Evolutionary conservation across 2,113 vertebrate genomes (phyloP).

Genomic region (human): DNA sequence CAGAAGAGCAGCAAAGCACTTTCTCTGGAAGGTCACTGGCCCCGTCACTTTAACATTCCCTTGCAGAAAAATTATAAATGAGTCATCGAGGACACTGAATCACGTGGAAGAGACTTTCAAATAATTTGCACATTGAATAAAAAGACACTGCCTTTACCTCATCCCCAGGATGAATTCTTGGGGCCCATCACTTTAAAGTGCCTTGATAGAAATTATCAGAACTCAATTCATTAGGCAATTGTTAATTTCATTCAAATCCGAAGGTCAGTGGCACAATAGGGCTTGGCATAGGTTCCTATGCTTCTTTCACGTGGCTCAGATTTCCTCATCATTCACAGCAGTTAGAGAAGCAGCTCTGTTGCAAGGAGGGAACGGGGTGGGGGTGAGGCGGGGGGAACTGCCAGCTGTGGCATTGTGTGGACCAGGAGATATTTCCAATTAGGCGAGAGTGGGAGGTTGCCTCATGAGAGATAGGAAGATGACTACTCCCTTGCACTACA

Average conservation of each 20-base stretch:
- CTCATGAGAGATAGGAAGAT: neutral
- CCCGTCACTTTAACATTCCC: slow-evolving; percentile 46
- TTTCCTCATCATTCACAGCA: slow-evolving; percentile 34
- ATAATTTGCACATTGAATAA: slow-evolving; percentile 56
- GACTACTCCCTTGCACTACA: neutral
- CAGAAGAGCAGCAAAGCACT: slow-evolving; percentile 58
- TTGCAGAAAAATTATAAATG: slow-evolving; percentile 55
- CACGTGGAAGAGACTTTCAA: slow-evolving; percentile 57
- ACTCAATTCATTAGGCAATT: slow-evolving; percentile 50
- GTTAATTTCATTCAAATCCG: slow-evolving; percentile 64
- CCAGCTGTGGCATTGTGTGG: neutral
- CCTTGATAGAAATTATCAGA: slow-evolving; percentile 59
- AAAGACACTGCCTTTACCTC: slow-evolving; percentile 49
- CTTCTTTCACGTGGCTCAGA: neutral
- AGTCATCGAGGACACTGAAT: slow-evolving; percentile 32
- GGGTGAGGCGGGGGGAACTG: neutral
- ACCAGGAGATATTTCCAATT: slow-evolving; percentile 34
- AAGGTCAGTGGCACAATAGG: slow-evolving; percentile 44
- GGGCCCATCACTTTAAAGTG: slow-evolving; percentile 11
- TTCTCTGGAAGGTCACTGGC: slow-evolving; percentile 49
- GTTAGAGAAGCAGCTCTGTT: slow-evolving; percentile 32
- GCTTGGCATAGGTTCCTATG: slow-evolving; percentile 50
- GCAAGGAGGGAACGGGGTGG: neutral
- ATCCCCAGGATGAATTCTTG: neutral
- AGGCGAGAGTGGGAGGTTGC: neutral